Base-by-base conservation (phyloP, 2,888 invertebrate genomes). In the Iselma pallidipennis region DNA sequence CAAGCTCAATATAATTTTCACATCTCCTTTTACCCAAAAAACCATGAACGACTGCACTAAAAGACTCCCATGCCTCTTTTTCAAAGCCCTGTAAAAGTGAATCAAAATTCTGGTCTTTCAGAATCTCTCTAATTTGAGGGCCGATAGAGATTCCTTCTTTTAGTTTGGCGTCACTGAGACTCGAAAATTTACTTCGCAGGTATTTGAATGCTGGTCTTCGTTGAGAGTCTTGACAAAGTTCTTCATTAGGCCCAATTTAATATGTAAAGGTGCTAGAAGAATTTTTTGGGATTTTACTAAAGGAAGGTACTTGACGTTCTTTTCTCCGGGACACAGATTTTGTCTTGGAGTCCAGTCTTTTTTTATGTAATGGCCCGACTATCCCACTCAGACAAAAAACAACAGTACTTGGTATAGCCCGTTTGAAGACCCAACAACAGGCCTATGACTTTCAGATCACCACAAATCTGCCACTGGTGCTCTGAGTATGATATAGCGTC, bases 181-280 rank as follows among this genome's bases (percentile, higher is more conserved):
- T 31, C 28, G 62, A 60, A 59, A 68, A 66, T 25, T 56, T 61
- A 14, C 33, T 16, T n/a, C 59, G 55, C 45, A 68, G 16, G 31
- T 59, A 67, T 9, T 26, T 29, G 62, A 69, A 23, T 54, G 29
- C 6, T 61, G 62, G 51, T 62, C 53, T 63, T 62, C 57, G 51
- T 68, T 54, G 31, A 70, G 55, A 21, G 67, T 59, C 58, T 70
- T 72, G 1, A 71, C 68, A 61, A 71, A 71, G 55, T 73, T 66
- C 64, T 73, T 73, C 50, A 71, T 65, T 25, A 67, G 26, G 6
- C 71, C 68, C n/a, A 71, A 56, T 51, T 71, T 72, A 16, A 72
- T 71, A 55, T 74, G 71, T n/a, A 71, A 55, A 42, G 71, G 68
- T 48, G 71, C 72, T 14, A 73, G 52, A 49, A 33, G 16, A 53